These are phyloP conservation scores for Drosophila novamexicana DNA, from an alignment of 1,140 invertebrate genomes.

Conservation along the genomic window DNA sequence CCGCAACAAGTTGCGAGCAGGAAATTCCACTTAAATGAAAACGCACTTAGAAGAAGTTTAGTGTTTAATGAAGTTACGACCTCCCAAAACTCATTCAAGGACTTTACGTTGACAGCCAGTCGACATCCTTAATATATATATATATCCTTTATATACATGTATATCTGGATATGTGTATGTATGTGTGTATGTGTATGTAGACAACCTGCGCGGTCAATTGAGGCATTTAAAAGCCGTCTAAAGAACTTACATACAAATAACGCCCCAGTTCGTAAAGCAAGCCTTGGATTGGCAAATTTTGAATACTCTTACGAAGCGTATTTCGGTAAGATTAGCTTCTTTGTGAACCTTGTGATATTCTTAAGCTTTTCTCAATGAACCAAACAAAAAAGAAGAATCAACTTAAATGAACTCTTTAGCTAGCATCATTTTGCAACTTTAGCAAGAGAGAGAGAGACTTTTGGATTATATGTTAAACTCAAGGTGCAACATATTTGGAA, in stretches of 20 bases:
- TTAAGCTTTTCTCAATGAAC: too few species aligned
- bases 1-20: constrained; percentile 7
- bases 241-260: too few species aligned
- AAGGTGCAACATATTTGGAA: too few species aligned
- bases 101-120: constrained; percentile 4
- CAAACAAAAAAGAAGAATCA: too few species aligned
- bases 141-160: background rate
- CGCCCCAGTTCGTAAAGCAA: background rate
- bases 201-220: constrained; percentile 24
- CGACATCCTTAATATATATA: background rate
- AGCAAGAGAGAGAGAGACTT: too few species aligned
- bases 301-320: background rate
- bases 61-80: constrained; percentile 43
- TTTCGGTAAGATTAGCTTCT: too few species aligned
- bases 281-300: background rate
- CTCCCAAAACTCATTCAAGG: constrained; percentile 14
- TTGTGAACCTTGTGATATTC: too few species aligned
- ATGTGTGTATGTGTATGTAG: background rate
- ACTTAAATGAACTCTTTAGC: too few species aligned
- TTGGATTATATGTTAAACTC: too few species aligned
- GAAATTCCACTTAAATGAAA: background rate
- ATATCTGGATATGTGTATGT: background rate
- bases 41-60: constrained; percentile 22
- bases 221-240: constrained; percentile 7
- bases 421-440: too few species aligned